Base-by-base conservation (phyloP, 2,113 vertebrate genomes). In the Melanerpes formicivorus region DNA sequence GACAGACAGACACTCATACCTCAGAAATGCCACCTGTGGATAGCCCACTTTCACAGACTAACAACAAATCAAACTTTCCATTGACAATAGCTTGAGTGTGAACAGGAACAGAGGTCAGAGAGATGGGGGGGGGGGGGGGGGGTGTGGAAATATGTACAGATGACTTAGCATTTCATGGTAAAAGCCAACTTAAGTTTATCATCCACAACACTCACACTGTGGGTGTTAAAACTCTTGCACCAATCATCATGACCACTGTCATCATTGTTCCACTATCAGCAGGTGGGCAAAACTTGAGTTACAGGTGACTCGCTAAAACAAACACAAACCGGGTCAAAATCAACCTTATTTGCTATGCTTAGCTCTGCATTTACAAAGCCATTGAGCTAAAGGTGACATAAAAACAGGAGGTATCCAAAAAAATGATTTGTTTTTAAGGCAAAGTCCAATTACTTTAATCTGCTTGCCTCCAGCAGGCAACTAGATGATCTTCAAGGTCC, bases 131-230 rank as follows among this genome's bases (percentile, higher is more conserved):
- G 15, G 9, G 0, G 37, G 26, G 56, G 42, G n/a, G n/a, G n/a
- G n/a, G n/a, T n/a, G n/a, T n/a, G n/a, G 55, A 70, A 58, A 7
- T 3, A n/a, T 30, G 5, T 2, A 5, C 37, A 55, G 32, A 16
- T 12, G 29, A 22, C 42, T 82, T 42, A 44, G 32, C 9, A 6
- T 55, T 72, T 79, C 9, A 26, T 6, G 15, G 11, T 44, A 48
- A 60, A 82, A 80, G n/a, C 16, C 70, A 58, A 2, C 40, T 40
- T 0, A 60, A 58, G 69, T 11, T 50, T 44, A n/a, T 18, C 2
- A 2, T 10, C 14, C 72, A 22, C 34, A 67, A 48, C 25, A 74
- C 16, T 15, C 32, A 18, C n/a, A 3, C 0, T 27, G n/a, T 3
- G 32, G 14, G 8, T 29, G 27, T 34, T 52, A 56, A 52, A 73